phyloP scores from a whole-genome alignment of 2,888 invertebrate species.

The Frankliniella intonsa region DNA sequence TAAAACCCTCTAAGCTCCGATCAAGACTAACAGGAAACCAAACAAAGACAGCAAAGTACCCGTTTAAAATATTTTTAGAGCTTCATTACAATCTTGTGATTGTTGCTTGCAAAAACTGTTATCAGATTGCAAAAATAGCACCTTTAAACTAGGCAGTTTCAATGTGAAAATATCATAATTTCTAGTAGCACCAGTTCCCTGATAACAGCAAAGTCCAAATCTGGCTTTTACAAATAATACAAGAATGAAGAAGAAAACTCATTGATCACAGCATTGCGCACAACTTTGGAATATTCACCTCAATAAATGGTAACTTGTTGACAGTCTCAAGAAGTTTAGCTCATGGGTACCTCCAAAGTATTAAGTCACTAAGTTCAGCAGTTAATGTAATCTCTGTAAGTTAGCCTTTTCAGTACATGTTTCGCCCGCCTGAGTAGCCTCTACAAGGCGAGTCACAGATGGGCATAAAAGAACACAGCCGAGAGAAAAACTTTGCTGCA shows the following conservation, averaged over 20 bases:
- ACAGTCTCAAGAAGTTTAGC: constrained; percentile 11
- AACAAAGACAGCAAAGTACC: background rate
- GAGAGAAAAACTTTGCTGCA: no score
- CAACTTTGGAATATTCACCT: background rate
- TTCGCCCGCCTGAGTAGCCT: no score
- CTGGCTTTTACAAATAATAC: no score
- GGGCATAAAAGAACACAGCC: no score
- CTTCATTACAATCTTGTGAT: no score
- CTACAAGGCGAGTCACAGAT: no score
- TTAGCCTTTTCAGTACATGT: no score
- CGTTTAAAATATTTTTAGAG: no score
- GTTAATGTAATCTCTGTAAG: background rate
- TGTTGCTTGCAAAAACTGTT: no score
- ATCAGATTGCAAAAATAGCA: background rate
- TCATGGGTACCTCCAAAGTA: background rate
- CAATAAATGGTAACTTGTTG: constrained; percentile 3
- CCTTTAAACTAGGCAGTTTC: background rate
- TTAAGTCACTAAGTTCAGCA: background rate
- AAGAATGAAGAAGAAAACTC: no score
- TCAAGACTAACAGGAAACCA: constrained; percentile 13
- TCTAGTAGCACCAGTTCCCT: background rate
- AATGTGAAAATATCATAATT: background rate
- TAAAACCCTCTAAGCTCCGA: constrained; percentile 9
- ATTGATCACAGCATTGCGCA: no score
- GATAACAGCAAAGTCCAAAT: no score